Evolutionary conservation across 2,888 invertebrate genomes (phyloP), one percentile per base, ranked within the genome.

Genomic region (Andrena haemorrhoa): DNA sequence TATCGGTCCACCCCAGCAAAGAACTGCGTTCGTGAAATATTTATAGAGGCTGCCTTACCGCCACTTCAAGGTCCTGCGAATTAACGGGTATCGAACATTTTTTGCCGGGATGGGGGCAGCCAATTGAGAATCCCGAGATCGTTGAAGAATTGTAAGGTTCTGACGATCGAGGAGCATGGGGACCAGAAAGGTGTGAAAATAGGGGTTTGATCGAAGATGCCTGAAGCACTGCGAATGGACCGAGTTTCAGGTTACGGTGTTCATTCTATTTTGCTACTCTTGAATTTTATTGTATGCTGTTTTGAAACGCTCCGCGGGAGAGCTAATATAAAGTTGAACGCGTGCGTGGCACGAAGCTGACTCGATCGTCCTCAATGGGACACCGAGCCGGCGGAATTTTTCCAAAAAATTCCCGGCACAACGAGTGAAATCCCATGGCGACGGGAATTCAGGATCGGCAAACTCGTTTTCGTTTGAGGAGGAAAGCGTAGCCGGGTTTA

Each of bases 21-120:
- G 80, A 81, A 77, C 75, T 69, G 75, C 72, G 82, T 81, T 82
- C 88, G 87, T 93, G 87, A 93, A 93, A 93, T 93, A 93, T 93
- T 93, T 91, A 93, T 92, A 89, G 89, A 69, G 71, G 51, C 63
- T 63, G 61, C 60, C 69, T 79, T 49, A 31, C 20, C 73, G 63
- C 66, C 58, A 56, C 75, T 81, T 73, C 68, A 64, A 75, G 68
- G 66, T 53, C 41, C 61, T 31, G 70, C 79, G 83, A 73, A 83
- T 85, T 85, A 82, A 69, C 77, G 5, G 63, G 53, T 71, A 84
- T 82, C 51, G 82, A 29, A 49, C 74, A 76, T 68, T 31, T 51
- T n/a, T 31, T n/a, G 23, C 2, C 20, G 49, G 41, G 31, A 20
- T 10, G 8, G 6, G 20, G 23, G n/a, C 1, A 7, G 51, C 10